Base-by-base conservation (phyloP, 2,113 vertebrate species). In the Taxidea taxus region DNA sequence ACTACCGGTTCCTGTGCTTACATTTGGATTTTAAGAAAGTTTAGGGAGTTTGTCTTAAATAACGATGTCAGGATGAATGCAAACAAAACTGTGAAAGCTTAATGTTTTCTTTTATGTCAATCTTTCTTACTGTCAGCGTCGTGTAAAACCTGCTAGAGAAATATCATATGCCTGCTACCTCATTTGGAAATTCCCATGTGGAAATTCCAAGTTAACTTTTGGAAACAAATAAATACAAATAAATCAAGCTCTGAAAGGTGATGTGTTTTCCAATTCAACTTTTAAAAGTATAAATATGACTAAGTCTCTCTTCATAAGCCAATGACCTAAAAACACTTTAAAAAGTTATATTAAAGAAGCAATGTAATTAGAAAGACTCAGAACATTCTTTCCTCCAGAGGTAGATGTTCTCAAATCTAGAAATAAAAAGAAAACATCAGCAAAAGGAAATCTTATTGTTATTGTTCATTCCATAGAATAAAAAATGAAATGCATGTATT, bases 201-300 rank as follows among this genome's bases (percentile, higher is more conserved):
- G 11, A 78, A 91, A 87, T 81, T 89, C 44, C 80, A 94, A 82
- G 39, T 44, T 95, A 94, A 87, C 20, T 84, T 87, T 84, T 95
- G 96, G n/a, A 95, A 93, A 60, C 70, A 56, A 97, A 95, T 84
- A 95, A 97, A 83, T 47, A 39, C 7, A 96, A 90, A 78, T 82
- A 89, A 81, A 87, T 89, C 47, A 68, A 92, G 25, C 23, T 80
- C 14, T 72, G 34, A 88, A 86, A 91, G 23, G 25, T 47, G 37
- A 16, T 23, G 3, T 68, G 58, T 39, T 78, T 93, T 95, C 47
- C 51, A 94, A 72, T 64, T 84, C 21, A 62, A 88, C 21, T 91
- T 89, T 66, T 77, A 94, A 96, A 68, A n/a, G 10, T 34, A 23
- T 74, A 88, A 93, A 82, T 66, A 34, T n/a, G 39, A 60, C 9